phyloP scores from a whole-genome alignment of 1,140 invertebrate species.

The Heliothis subflexa region DNA sequence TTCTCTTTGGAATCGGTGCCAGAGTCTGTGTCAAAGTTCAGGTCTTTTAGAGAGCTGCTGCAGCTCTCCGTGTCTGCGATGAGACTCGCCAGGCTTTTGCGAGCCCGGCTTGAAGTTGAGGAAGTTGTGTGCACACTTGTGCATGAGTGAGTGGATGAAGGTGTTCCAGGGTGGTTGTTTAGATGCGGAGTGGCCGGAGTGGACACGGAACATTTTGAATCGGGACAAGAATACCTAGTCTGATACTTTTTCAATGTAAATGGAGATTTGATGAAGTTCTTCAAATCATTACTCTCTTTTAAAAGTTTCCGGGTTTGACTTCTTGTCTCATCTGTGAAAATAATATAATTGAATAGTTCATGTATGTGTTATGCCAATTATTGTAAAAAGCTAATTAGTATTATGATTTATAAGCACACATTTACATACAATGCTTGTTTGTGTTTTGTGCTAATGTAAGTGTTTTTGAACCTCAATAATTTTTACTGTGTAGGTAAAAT shows the following conservation, averaged over 20 bases:
- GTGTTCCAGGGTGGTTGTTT: constrained; percentile 73
- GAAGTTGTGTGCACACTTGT: constrained; percentile 75
- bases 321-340: constrained; percentile 70
- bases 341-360: constrained; percentile 39
- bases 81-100: constrained; percentile 77
- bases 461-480: not conserved
- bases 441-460: not conserved
- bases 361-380: constrained; percentile 16
- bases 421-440: constrained; percentile 25
- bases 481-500: not conserved
- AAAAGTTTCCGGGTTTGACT: constrained; percentile 67
- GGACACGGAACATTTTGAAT: constrained; percentile 69
- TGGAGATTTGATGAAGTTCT: constrained; percentile 83
- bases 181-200: constrained; percentile 78
- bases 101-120: constrained; percentile 75
- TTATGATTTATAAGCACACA: not conserved
- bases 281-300: constrained; percentile 72
- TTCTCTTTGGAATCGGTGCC: constrained; percentile 82
- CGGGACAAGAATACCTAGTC: constrained; percentile 66
- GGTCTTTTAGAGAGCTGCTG: constrained; percentile 83
- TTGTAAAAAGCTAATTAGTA: constrained; percentile 8
- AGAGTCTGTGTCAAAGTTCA: constrained; percentile 83
- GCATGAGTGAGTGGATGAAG: constrained; percentile 79
- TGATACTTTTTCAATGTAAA: constrained; percentile 81
- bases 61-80: constrained; percentile 84